Conservation (phyloP, 1,140 invertebrate species). For the Asobara japonica region DNA sequence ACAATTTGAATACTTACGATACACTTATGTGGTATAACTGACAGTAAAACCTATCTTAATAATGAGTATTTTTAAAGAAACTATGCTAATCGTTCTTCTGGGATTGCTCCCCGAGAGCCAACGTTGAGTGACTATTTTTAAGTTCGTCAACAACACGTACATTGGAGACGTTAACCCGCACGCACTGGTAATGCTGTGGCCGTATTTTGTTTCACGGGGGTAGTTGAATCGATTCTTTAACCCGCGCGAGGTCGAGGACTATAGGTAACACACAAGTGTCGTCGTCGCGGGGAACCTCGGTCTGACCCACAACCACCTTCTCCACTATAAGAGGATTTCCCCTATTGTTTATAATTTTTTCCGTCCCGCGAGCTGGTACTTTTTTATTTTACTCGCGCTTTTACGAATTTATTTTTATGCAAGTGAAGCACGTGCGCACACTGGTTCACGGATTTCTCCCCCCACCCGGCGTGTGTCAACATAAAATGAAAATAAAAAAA, state of each 20-base stretch:
- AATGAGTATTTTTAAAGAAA: background rate
- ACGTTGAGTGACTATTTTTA: background rate
- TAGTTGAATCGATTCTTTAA: constrained; percentile 23
- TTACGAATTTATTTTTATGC: background rate
- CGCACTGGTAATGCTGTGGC: background rate
- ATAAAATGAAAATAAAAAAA: background rate
- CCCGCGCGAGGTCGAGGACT: constrained; percentile 29
- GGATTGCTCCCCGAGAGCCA: background rate
- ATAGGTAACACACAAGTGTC: background rate
- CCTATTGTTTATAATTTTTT: background rate
- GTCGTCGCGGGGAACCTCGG: background rate
- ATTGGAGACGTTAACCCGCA: background rate
- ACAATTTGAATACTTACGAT: background rate
- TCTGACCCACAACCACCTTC: constrained; percentile 2
- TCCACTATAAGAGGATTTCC: background rate
- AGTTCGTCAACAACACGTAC: background rate
- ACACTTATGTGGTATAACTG: background rate
- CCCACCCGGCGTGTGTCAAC: background rate
- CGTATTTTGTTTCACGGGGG: background rate
- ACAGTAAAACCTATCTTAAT: background rate
- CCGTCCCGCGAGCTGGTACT: background rate
- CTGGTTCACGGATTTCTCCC: background rate
- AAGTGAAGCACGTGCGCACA: background rate
- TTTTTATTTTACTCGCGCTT: background rate
- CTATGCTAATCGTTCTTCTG: background rate